These are phyloP conservation scores for Cephus pygmeus DNA, from an alignment of 2,888 invertebrate species.

Conservation along the genomic window DNA sequence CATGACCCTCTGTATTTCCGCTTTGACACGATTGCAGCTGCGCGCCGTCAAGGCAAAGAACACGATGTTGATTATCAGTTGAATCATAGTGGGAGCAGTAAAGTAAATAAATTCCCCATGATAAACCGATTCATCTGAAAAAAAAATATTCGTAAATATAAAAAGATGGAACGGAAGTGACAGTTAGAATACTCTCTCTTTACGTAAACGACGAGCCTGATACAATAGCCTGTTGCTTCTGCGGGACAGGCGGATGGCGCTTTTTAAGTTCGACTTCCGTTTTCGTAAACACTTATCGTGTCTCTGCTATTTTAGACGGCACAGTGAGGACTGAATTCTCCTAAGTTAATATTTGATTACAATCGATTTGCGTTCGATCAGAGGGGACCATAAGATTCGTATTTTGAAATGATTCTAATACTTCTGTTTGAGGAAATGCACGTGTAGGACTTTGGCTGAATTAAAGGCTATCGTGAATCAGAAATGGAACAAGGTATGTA, in stretches of 20 bases:
- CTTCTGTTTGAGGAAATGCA: background rate
- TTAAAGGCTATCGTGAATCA: background rate
- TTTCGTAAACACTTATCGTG: background rate
- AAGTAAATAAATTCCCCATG: conserved; percentile 70
- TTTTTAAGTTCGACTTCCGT: background rate
- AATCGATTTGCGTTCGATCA: background rate
- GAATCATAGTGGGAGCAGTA: conserved; percentile 73
- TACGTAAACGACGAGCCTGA: background rate
- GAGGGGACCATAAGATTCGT: background rate
- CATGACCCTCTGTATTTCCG: conserved; percentile 78
- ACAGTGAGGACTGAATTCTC: background rate
- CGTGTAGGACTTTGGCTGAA: background rate
- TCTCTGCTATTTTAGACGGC: background rate
- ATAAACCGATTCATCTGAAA: conserved; percentile 30
- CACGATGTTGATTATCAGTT: conserved; percentile 74
- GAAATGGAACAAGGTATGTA: background rate
- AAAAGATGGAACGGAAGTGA: background rate
- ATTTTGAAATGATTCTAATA: background rate
- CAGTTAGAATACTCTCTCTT: background rate
- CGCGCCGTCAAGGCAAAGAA: conserved; percentile 77
- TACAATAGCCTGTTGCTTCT: background rate
- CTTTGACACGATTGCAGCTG: conserved; percentile 79
- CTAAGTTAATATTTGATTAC: background rate
- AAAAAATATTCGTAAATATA: background rate
- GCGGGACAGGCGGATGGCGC: background rate